Percentiles rank a stretch among this genome's conserved stretches.
Conservation (phyloP, 1,140 invertebrate species). For the Sycophila sp. region DNA sequence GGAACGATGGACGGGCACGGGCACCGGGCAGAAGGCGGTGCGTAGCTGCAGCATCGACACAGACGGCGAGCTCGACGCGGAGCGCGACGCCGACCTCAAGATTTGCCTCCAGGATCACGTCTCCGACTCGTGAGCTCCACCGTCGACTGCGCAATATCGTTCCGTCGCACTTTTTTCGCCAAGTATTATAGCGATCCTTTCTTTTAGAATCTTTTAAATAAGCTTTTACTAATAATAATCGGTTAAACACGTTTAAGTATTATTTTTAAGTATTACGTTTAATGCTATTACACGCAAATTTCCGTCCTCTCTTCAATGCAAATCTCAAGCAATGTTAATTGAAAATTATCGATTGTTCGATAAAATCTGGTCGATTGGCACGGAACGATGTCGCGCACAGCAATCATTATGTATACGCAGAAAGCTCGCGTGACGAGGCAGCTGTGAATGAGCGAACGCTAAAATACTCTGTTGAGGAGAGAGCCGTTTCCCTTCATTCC, state of each 20-base stretch:
- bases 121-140: background rate
- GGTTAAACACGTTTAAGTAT: no score
- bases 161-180: constrained; percentile 2
- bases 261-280: no score
- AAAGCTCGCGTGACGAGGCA: no score
- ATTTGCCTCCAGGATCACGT: constrained; percentile 61
- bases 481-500: constrained; percentile 28
- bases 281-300: no score
- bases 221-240: no score
- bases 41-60: constrained; percentile 65
- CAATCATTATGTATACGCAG: background rate
- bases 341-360: no score
- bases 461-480: constrained; percentile 22
- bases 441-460: background rate
- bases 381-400: background rate
- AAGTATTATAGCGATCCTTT: background rate
- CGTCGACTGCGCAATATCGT: constrained; percentile 12
- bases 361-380: background rate
- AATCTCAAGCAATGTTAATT: no score
- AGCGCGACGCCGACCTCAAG: constrained; percentile 59
- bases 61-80: constrained; percentile 67
- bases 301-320: no score
- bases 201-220: no score
- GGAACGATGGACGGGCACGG: constrained; percentile 59
- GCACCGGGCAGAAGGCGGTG: constrained; percentile 49